These are phyloP conservation scores for Piaya cayana DNA, from an alignment of 2,113 vertebrate genomes.

Conservation along the genomic window DNA sequence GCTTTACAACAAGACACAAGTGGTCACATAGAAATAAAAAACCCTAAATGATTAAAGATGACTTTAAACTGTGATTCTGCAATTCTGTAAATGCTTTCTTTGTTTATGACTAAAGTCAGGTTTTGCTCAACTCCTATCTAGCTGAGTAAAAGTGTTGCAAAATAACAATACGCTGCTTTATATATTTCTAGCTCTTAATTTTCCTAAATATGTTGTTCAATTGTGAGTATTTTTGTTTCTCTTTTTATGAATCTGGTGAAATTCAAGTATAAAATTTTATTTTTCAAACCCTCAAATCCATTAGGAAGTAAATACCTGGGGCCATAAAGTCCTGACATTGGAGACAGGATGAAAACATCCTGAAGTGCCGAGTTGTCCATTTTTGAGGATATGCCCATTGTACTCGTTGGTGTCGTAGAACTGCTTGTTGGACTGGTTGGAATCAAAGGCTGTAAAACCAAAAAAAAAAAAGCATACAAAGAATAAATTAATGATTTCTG, in stretches of 20 bases:
- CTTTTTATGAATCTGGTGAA: not conserved
- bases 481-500: not conserved
- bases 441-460: constrained; percentile 78
- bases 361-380: constrained; percentile 84
- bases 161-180: not conserved
- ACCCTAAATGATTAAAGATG: not conserved
- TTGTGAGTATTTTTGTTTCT: not conserved
- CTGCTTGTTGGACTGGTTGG: constrained; percentile 84
- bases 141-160: not conserved
- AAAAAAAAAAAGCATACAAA: not conserved
- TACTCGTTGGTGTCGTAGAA: constrained; percentile 83
- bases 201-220: not conserved
- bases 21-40: not conserved
- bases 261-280: not conserved
- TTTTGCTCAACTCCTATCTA: not conserved
- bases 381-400: constrained; percentile 84
- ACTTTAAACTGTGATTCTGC: too few species aligned
- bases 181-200: not conserved
- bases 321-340: constrained; percentile 85
- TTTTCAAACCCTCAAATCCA: not conserved
- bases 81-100: not conserved
- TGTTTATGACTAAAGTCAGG: not conserved
- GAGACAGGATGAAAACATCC: constrained; percentile 88
- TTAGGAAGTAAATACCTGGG: constrained; percentile 78
- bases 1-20: not conserved